Base-by-base conservation (phyloP, 2,888 invertebrate species). In the Aspidiotus destructor region DNA sequence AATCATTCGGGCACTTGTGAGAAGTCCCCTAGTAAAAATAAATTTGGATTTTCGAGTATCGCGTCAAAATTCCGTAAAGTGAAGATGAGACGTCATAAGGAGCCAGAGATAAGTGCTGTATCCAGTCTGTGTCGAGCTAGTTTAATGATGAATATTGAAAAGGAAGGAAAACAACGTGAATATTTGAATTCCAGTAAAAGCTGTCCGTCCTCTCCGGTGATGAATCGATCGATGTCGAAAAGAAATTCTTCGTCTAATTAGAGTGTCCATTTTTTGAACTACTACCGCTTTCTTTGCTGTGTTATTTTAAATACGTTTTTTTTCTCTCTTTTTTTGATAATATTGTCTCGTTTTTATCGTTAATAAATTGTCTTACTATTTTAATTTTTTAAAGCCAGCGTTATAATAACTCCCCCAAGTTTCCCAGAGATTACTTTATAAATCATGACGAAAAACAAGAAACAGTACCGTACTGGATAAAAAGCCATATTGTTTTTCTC, bases 31-130 rank as follows among this genome's bases (percentile, higher is more conserved):
- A 55, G 55, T 41, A 57, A 67, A 70, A 72, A 74, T 8, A 77
- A 80, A 73, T 78, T 81, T 64, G 79, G 81, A 13, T 79, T 84
- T 68, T 83, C 82, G 17, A 80, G 79, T 13, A 78, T 85, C 6
- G 83, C 85, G 1, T 82, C 82, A 0, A 85, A 84, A 75, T 80
- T 85, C 70, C 79, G 83, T 3, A 81, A 83, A 71, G 81, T 82
- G 0, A 81, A 81, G 74, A 78, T 82, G 76, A 76, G 82, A 71
- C 78, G 76, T 63, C 65, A 65, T 17, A 78, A 77, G 65, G 76
- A 79, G 5, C 75, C 74, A 68, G 77, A 75, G 6, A 41, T 64
- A 42, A 64, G 69, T 64, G 60, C 69, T 41, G 64, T 69, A 7
- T 69, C 69, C 52, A 61, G 64, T 60, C 60, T 69, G 5, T 69